Evolutionary conservation across 2,797 vertebrate genomes (phyloP), one percentile per base, ranked within the genome.

Genomic region (Microctenopoma stevenorrisi): DNA sequence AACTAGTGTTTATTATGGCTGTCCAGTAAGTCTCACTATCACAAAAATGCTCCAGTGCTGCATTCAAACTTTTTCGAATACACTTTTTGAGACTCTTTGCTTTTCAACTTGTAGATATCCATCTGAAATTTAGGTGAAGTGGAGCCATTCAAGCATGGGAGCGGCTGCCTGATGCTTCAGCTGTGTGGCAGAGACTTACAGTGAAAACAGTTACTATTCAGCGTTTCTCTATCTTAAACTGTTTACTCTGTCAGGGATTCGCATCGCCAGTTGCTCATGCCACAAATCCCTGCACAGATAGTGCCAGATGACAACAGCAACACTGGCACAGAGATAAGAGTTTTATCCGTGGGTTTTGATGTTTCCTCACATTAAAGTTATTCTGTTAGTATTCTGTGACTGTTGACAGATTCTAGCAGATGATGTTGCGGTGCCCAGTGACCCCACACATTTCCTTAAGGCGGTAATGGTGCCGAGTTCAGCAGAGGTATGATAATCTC

Each of bases 171-270:
- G 69, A 62, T 74, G 63, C 47, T 61, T 71, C 22, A 66, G 56
- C 66, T 68, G 44, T 51, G 53, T 25, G 40, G 58, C 3, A 10
- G 35, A 53, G 35, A 53, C 54, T 56, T 64, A 58, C 72, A 58
- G 54, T 25, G 61, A 46, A 75, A 72, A 76, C 33, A 38, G 58
- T 28, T 0, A 49, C 56, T 54, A 76, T 64, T 61, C 69, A 57
- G 1, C 73, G 72, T 68, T 64, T 54, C 53, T 86, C 61, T 59
- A 63, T 83, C 70, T 77, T 50, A 61, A 67, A 74, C 60, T 72
- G 49, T 73, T 86, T 50, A 76, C 52, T 76, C 58, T 76, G 73
- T 87, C 72, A 73, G 58, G 62, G 40, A 76, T 68, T 56, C 77
- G 68, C 56, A 76, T 52, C 74, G 60, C 66, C 73, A 72, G 42